These are phyloP conservation scores for Pseudopipra pipra DNA, from an alignment of 2,113 vertebrate species.

Conservation along the genomic window DNA sequence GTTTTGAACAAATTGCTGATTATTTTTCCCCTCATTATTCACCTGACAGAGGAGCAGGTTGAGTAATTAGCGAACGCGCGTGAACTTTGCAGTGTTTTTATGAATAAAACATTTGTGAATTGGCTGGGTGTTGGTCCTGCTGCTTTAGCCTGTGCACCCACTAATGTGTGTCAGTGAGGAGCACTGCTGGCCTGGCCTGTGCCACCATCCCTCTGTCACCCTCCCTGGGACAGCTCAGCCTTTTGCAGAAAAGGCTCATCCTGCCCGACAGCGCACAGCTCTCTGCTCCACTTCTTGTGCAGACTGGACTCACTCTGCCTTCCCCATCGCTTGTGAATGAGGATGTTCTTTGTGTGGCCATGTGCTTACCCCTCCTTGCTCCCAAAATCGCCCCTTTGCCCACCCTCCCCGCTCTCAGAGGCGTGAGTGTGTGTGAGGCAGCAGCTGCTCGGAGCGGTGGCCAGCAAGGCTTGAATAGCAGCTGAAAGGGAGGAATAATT, in stretches of 20 bases:
- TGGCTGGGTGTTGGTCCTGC: background rate
- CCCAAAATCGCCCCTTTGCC: background rate
- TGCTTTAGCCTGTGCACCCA: background rate
- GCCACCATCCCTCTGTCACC: background rate
- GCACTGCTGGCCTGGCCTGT: background rate
- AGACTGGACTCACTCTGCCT: accelerated
- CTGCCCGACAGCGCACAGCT: accelerated
- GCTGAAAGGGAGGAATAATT: background rate
- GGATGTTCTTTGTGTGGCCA: background rate
- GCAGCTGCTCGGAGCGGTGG: background rate
- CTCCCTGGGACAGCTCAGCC: background rate
- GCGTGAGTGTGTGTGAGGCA: background rate
- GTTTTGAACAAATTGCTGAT: background rate
- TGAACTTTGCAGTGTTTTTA: background rate
- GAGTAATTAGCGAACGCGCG: background rate
- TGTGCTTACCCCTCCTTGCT: background rate
- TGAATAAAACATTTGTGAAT: background rate
- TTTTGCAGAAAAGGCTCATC: accelerated
- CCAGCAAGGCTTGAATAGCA: background rate
- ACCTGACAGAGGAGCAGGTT: constrained; percentile 21
- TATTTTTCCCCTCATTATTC: constrained; percentile 43
- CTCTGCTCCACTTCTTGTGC: background rate
- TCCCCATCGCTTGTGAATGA: background rate
- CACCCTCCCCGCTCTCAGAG: background rate
- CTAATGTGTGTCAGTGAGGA: accelerated